Percentiles rank a stretch among this genome's conserved stretches.
Conservation (phyloP, 2,113 vertebrate genomes). For the Polypterus senegalus region DNA sequence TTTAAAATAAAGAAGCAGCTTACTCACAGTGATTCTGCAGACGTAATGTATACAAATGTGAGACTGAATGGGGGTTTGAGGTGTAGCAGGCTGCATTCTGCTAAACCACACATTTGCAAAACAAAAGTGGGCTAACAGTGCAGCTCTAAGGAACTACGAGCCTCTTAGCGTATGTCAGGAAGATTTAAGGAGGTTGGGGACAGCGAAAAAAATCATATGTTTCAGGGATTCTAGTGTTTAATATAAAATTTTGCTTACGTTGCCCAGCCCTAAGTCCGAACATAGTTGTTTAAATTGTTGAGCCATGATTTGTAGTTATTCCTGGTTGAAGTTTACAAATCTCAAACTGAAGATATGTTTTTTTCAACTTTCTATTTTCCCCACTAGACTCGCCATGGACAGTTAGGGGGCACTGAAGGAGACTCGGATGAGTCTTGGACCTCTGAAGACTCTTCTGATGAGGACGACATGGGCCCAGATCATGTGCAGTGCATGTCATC, state of each 20-base stretch:
- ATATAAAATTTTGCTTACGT: too few relatives aligned
- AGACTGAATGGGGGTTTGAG: too few relatives aligned
- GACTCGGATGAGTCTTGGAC: conserved; percentile 82
- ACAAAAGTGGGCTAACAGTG: too few relatives aligned
- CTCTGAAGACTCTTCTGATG: conserved; percentile 75
- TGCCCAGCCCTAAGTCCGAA: background rate
- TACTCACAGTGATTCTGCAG: too few relatives aligned
- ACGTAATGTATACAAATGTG: too few relatives aligned
- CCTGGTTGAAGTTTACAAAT: background rate
- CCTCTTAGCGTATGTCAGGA: background rate
- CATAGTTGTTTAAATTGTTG: background rate
- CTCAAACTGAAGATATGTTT: background rate
- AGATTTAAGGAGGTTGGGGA: too few relatives aligned
- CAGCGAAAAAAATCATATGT: too few relatives aligned
- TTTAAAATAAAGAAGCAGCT: too few relatives aligned
- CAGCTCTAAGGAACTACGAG: background rate
- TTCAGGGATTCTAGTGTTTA: too few relatives aligned
- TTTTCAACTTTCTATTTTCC: conserved; percentile 7
- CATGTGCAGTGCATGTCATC: conserved; percentile 92
- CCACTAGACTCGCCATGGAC: conserved; percentile 51
- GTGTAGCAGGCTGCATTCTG: too few relatives aligned
- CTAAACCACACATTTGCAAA: too few relatives aligned
- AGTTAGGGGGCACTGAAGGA: conserved; percentile 51
- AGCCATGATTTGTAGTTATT: fast-evolving
- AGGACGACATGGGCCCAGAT: conserved; percentile 78